Conservation (phyloP, 2,888 invertebrate species). For the Lysandra bellargus region DNA sequence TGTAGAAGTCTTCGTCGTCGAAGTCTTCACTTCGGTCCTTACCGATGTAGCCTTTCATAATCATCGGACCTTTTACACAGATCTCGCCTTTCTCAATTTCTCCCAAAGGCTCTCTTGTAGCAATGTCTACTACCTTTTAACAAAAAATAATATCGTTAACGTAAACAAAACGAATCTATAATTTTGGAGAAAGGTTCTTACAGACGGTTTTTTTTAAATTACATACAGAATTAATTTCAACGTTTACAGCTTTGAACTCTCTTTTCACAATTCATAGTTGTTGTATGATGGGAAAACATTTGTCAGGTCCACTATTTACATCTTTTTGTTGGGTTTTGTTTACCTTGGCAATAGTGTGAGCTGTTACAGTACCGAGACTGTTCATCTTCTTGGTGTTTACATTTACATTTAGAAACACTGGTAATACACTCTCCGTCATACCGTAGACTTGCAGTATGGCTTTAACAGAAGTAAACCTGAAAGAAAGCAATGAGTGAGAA, state of each 20-base stretch:
- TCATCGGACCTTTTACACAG: slow-evolving; percentile 86
- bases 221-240: no score
- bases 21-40: slow-evolving; percentile 76
- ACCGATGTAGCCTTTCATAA: slow-evolving; percentile 90
- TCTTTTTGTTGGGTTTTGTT: no score
- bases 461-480: slow-evolving; percentile 58
- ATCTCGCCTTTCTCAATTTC: slow-evolving; percentile 88
- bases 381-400: slow-evolving; percentile 46
- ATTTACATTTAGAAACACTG: slow-evolving; percentile 42
- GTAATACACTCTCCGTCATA: slow-evolving; percentile 58
- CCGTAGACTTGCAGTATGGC: slow-evolving; percentile 62
- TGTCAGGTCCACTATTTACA: no score
- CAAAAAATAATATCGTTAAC: no score
- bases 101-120: slow-evolving; percentile 82
- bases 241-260: no score
- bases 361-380: slow-evolving; percentile 52
- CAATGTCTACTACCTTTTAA: slow-evolving; percentile 72
- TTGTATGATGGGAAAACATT: no score
- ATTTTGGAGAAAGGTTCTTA: no score
- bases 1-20: slow-evolving; percentile 89
- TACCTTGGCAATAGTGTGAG: slow-evolving; percentile 57
- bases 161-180: no score
- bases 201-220: no score
- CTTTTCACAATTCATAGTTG: no score
- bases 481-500: not conserved